phyloP scores from a whole-genome alignment of 2,888 invertebrate genomes.

The Drosophila robusta region DNA sequence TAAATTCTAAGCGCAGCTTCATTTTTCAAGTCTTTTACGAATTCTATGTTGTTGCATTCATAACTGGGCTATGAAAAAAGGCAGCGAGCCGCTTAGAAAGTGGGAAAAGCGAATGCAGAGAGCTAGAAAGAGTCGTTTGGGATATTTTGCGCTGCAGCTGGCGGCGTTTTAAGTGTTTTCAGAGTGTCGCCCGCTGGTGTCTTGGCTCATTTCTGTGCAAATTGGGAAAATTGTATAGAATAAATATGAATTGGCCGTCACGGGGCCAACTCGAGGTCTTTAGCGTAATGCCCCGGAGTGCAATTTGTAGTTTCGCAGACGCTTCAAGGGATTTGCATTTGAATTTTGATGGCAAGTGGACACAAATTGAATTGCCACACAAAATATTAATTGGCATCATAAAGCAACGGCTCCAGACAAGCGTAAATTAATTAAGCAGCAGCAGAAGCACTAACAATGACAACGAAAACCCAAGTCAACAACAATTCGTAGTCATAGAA shows the following conservation, averaged over 20 bases:
- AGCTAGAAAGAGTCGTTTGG: constrained; percentile 32
- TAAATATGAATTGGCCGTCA: constrained; percentile 48
- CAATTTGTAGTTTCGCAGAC: constrained; percentile 39
- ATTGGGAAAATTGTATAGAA: constrained; percentile 36
- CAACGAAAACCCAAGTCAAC: constrained; percentile 9
- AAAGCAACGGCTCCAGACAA: constrained; percentile 45
- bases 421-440: constrained; percentile 60
- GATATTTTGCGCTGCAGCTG: constrained; percentile 28
- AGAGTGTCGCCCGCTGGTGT: constrained; percentile 14
- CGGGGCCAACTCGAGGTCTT: constrained; percentile 25
- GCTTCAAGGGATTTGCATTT: constrained; percentile 31
- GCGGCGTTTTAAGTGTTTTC: constrained; percentile 26
- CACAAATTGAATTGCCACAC: constrained; percentile 43
- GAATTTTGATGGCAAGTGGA: constrained; percentile 34
- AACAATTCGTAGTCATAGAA: constrained; percentile 1
- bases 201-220: constrained; percentile 37
- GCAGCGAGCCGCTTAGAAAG: constrained; percentile 1
- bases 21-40: background rate
- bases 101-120: constrained; percentile 19
- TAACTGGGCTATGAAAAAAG: constrained; percentile 16
- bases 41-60: constrained; percentile 4
- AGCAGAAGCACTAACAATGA: constrained; percentile 33
- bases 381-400: constrained; percentile 64
- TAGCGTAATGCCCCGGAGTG: constrained; percentile 25
- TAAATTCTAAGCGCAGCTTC: background rate